phyloP scores from a whole-genome alignment of 2,888 invertebrate species.

The Limnephilus marmoratus region DNA sequence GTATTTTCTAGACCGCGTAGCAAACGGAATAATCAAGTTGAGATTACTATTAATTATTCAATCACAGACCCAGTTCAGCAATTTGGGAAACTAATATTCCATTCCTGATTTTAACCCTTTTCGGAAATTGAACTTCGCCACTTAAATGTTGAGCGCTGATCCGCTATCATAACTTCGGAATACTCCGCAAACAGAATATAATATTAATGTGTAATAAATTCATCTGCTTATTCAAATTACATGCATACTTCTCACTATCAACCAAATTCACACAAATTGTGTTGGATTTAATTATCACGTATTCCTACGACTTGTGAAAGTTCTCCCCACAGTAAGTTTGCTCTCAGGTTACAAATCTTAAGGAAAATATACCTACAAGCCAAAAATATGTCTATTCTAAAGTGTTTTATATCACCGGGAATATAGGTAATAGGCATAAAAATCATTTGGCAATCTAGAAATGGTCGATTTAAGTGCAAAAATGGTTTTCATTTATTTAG shows the following conservation, averaged over 20 bases:
- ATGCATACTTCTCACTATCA: background rate
- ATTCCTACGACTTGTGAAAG: background rate
- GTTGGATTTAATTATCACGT: background rate
- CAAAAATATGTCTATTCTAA: too few relatives aligned
- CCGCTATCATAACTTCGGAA: background rate
- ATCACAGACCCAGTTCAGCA: background rate
- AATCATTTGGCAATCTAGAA: too few relatives aligned
- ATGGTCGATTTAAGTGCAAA: too few relatives aligned
- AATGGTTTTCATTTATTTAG: too few relatives aligned
- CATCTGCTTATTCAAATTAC: background rate
- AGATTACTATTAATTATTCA: background rate
- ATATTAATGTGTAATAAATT: background rate
- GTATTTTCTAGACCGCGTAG: background rate
- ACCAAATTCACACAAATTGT: background rate
- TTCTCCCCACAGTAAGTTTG: background rate
- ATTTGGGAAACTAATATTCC: background rate
- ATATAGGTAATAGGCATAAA: too few relatives aligned
- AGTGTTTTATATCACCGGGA: too few relatives aligned
- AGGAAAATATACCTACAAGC: too few relatives aligned
- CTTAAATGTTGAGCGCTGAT: background rate
- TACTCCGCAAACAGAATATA: background rate
- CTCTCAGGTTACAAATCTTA: background rate
- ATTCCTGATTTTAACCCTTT: slow-evolving; percentile 2
- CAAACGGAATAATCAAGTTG: background rate
- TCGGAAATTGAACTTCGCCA: background rate